A percentile compares a stretch with the other conserved stretches of the same genome.
Evolutionary conservation across 2,797 vertebrate genomes (phyloP).

Genomic region (Peromyscus attwateri): DNA sequence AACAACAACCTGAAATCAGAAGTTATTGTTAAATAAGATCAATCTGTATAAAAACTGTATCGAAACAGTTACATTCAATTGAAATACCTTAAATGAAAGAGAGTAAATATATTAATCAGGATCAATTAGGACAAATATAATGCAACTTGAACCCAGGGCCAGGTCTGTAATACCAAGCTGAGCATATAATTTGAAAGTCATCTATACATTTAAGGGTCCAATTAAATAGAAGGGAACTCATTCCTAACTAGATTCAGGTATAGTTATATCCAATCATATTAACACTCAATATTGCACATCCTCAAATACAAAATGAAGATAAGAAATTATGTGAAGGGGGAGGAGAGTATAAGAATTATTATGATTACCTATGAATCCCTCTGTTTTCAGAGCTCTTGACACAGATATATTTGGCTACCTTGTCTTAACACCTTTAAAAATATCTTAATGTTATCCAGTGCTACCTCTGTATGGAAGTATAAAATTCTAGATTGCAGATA

Average conservation of each 20-base stretch:
- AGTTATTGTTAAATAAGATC: too few species aligned
- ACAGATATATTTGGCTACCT: not conserved
- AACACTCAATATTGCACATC: too few species aligned
- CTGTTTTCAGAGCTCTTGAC: too few species aligned
- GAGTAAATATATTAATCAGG: too few species aligned
- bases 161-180: too few species aligned
- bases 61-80: too few species aligned
- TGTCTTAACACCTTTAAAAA: not conserved
- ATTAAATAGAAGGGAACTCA: not conserved
- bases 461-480: not conserved
- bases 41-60: too few species aligned
- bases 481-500: not conserved
- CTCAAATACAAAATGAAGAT: not conserved
- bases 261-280: too few species aligned
- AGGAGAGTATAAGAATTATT: not conserved
- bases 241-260: too few species aligned
- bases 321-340: too few species aligned
- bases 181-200: not conserved
- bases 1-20: too few species aligned
- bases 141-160: not conserved
- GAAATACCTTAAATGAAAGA: too few species aligned
- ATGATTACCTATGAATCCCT: not conserved
- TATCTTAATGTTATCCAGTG: not conserved
- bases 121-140: not conserved
- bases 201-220: not conserved